Percentiles rank a stretch among this genome's conserved stretches.
phyloP scores from a whole-genome alignment of 2,888 invertebrate genomes.

The Drosophila pseudotakahashii region DNA sequence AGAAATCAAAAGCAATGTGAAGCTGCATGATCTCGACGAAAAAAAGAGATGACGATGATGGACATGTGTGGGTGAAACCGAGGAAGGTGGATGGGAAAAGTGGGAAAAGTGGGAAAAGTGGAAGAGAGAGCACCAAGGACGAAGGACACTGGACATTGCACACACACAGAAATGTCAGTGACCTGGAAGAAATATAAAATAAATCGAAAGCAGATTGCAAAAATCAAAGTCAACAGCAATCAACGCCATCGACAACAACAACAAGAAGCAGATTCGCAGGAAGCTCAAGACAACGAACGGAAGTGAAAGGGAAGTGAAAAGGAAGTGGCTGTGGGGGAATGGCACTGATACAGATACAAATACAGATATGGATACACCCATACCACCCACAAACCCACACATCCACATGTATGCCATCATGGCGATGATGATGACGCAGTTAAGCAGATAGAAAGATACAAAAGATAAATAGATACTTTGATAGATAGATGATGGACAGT shows the following conservation, averaged over 20 bases:
- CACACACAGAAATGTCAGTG: slow-evolving; percentile 56
- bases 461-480: slow-evolving; percentile 61
- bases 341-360: too few species aligned
- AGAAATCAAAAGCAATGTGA: slow-evolving; percentile 55
- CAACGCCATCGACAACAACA: slow-evolving; percentile 42
- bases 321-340: slow-evolving; percentile 1
- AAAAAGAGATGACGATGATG: slow-evolving; percentile 23
- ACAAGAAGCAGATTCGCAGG: slow-evolving; percentile 9
- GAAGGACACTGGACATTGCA: slow-evolving; percentile 47
- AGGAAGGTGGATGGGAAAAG: background rate
- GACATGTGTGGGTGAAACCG: slow-evolving; percentile 28
- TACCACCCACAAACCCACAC: background rate
- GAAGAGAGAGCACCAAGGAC: background rate
- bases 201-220: slow-evolving; percentile 76
- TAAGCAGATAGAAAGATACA: slow-evolving; percentile 60
- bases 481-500: slow-evolving; percentile 45
- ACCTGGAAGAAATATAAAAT: slow-evolving; percentile 74
- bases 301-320: slow-evolving; percentile 20
- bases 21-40: slow-evolving; percentile 11
- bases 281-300: slow-evolving; percentile 36
- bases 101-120: background rate
- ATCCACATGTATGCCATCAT: slow-evolving; percentile 42
- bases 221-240: slow-evolving; percentile 77
- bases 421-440: slow-evolving; percentile 37
- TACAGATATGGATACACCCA: background rate